Evolutionary conservation across 2,888 invertebrate species (phyloP).

Genomic region (Halictus quadricinctus): DNA sequence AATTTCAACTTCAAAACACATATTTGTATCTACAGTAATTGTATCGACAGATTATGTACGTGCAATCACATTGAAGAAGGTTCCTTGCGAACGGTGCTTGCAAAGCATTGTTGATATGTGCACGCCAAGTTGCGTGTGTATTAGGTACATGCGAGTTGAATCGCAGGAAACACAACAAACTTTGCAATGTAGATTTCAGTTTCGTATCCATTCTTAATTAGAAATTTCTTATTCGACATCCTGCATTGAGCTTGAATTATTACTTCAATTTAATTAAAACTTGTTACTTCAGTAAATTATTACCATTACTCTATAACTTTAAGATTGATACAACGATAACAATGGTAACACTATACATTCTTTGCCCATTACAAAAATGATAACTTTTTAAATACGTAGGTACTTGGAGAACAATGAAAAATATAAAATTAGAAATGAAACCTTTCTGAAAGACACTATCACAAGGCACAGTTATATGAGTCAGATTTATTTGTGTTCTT

Average conservation of each 20-base stretch:
- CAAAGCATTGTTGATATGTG: background rate
- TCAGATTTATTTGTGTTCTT: background rate
- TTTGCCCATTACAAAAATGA: background rate
- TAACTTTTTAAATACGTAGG: background rate
- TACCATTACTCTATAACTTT: background rate
- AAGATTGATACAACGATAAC: background rate
- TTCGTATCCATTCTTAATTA: background rate
- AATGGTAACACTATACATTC: too few relatives aligned
- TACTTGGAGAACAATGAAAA: background rate
- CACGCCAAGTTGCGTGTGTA: background rate
- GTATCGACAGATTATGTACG: too few relatives aligned
- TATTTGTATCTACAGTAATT: background rate
- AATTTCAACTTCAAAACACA: background rate
- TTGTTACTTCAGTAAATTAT: background rate
- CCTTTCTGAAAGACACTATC: background rate
- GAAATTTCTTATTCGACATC: background rate
- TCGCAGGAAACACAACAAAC: background rate
- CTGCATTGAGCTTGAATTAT: background rate
- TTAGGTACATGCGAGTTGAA: background rate
- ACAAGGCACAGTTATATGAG: background rate
- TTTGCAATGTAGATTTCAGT: background rate
- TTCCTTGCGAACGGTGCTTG: background rate
- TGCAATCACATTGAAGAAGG: too few relatives aligned
- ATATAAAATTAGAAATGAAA: background rate
- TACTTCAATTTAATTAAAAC: background rate